Base-by-base conservation (phyloP, 2,888 invertebrate genomes). In the Tineola bisselliella region DNA sequence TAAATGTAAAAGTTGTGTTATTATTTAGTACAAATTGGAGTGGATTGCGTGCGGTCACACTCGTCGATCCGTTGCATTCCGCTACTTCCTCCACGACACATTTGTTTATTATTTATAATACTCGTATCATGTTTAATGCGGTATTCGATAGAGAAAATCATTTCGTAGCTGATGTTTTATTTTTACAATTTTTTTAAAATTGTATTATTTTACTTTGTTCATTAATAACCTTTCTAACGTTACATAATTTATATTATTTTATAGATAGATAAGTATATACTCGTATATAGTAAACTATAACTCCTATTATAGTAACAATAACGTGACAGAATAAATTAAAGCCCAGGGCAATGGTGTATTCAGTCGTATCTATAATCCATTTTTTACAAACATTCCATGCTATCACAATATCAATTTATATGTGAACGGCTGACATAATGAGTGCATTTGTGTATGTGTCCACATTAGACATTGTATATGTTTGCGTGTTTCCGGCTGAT, bases 31-130 rank as follows among this genome's bases (percentile, higher is more conserved):
- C 56, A 56, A 56, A 56, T 56, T 56, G 30, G 30, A 48, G 4
- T 4, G 56, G 64, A 66, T 70, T 69, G 72, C 73, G 74, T 83
- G 81, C 69, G 69, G 72, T 70, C 71, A 69, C 74, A 74, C 68
- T 66, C 70, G 70, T 73, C 75, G 71, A 75, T 75, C 73, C 68
- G 68, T 72, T 75, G 72, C 70, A 70, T 76, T 79, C 79, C 77
- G 74, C 79, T 74, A 82, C 80, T 83, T 82, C 81, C 81, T 82
- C 70, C 71, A 69, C 71, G 67, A 70, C 75, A 74, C 72, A 76
- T 79, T 81, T 77, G 77, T 73, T 74, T 17, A 52, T 13, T 52
- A 52, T 13, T 17, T 25, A 25, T 25, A n/a, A n/a, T n/a, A n/a
- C n/a, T n/a, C n/a, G n/a, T n/a, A 6, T 25, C 25, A 25, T 48